phyloP scores from a whole-genome alignment of 35 echinoderm and acorn worm genomes.

The Hemicentrotus pulcherrimus region DNA sequence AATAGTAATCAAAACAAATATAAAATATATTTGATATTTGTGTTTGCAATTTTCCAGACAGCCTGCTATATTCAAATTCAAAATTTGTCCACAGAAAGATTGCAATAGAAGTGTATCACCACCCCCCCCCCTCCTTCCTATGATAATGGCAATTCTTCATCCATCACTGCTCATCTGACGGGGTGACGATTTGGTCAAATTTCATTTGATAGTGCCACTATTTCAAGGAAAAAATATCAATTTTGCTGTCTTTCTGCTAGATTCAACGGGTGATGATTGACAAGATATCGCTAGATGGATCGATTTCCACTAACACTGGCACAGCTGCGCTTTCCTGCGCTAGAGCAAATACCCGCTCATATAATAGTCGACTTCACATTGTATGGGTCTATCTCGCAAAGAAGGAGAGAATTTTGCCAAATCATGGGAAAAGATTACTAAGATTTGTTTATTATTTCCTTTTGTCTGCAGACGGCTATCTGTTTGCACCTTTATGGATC shows the following conservation, averaged over 20 bases:
- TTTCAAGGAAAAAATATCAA: not conserved
- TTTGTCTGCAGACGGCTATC: conserved; percentile 34
- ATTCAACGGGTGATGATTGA: not conserved
- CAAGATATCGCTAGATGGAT: not conserved
- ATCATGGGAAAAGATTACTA: conserved; percentile 25
- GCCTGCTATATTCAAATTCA: no score
- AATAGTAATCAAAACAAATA: no score
- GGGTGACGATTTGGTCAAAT: not conserved
- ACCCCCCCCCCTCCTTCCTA: no score
- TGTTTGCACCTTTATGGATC: conserved; percentile 35
- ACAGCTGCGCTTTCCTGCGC: not conserved
- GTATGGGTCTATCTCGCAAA: not conserved
- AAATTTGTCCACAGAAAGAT: no score
- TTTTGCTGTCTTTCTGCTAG: not conserved
- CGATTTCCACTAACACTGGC: not conserved
- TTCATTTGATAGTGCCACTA: not conserved
- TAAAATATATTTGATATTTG: no score
- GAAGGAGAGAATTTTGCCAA: conserved; percentile 4
- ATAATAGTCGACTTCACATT: not conserved
- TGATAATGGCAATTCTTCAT: not conserved
- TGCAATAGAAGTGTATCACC: no score
- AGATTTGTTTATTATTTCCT: conserved; percentile 43
- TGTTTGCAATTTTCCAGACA: no score
- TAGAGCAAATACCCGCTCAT: not conserved
- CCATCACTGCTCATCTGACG: not conserved